A percentile compares a stretch with the other conserved stretches of the same genome.
These are phyloP conservation scores for Barypeithes pellucidus DNA, from an alignment of 2,888 invertebrate species.

Conservation along the genomic window DNA sequence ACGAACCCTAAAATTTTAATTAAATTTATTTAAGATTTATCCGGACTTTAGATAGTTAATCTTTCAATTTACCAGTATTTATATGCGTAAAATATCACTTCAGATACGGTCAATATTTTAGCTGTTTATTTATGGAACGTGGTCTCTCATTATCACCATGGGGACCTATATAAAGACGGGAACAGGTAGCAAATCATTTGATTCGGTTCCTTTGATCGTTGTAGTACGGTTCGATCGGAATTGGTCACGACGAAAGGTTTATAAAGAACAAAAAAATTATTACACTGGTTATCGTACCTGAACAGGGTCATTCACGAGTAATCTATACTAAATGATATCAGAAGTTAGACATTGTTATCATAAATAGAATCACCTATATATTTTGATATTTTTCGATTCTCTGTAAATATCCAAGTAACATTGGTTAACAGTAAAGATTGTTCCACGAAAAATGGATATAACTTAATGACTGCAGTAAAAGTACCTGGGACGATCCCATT, in stretches of 20 bases:
- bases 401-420: too few species aligned
- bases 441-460: too few species aligned
- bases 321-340: too few species aligned
- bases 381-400: too few species aligned
- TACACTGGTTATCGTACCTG: not conserved
- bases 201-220: conserved; percentile 19
- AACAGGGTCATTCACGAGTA: too few species aligned
- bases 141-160: conserved; percentile 13
- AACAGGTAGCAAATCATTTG: conserved; percentile 39
- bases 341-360: too few species aligned
- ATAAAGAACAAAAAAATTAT: not conserved
- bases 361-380: too few species aligned
- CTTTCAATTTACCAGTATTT: conserved; percentile 29
- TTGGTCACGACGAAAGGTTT: not conserved
- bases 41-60: conserved; percentile 9
- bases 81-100: conserved; percentile 31
- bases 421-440: too few species aligned
- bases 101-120: conserved; percentile 29
- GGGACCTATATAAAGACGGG: conserved; percentile 30
- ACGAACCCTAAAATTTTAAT: conserved; percentile 23
- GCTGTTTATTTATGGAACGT: conserved; percentile 19
- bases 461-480: too few species aligned
- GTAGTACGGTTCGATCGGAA: conserved; percentile 17
- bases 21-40: conserved; percentile 24
- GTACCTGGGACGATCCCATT: too few species aligned